These are phyloP conservation scores for Drosophila anceps DNA, from an alignment of 2,888 invertebrate genomes.

Conservation along the genomic window DNA sequence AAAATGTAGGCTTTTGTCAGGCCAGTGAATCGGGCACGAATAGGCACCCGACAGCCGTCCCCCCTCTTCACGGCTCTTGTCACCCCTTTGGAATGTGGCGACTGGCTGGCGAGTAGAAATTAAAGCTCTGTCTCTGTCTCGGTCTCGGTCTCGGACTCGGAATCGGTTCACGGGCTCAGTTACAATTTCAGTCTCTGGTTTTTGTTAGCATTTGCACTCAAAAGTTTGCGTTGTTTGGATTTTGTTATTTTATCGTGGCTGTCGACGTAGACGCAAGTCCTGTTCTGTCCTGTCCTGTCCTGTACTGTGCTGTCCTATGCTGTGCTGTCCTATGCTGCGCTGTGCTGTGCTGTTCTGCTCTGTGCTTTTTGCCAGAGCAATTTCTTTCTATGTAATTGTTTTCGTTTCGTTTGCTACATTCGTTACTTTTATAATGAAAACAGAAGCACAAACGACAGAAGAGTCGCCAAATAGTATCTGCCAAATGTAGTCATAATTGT, in stretches of 20 bases:
- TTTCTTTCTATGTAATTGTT: conserved; percentile 76
- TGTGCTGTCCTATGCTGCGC: too few relatives aligned
- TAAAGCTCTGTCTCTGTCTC: conserved; percentile 37
- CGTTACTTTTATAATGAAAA: conserved; percentile 66
- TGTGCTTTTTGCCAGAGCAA: conserved; percentile 69
- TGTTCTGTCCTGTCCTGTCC: conserved; percentile 27
- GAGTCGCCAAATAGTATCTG: conserved; percentile 27
- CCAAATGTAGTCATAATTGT: conserved; percentile 62
- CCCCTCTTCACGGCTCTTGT: neutral
- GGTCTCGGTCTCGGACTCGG: conserved; percentile 26
- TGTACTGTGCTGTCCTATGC: neutral
- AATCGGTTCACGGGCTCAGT: conserved; percentile 39
- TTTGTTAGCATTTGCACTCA: conserved; percentile 69
- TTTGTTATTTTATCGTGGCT: conserved; percentile 73
- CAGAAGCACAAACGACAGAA: conserved; percentile 24
- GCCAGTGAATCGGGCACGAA: conserved; percentile 32
- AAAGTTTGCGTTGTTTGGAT: conserved; percentile 78
- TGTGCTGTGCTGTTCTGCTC: neutral
- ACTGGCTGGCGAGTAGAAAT: conserved; percentile 60
- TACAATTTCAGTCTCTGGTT: conserved; percentile 28
- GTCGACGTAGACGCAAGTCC: conserved; percentile 33
- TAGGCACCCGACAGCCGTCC: neutral
- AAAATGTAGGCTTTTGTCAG: conserved; percentile 51
- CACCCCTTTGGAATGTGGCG: conserved; percentile 39
- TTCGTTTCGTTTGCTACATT: conserved; percentile 62